Conservation (phyloP, 2,797 vertebrate species). For the Darevskia mixta region DNA sequence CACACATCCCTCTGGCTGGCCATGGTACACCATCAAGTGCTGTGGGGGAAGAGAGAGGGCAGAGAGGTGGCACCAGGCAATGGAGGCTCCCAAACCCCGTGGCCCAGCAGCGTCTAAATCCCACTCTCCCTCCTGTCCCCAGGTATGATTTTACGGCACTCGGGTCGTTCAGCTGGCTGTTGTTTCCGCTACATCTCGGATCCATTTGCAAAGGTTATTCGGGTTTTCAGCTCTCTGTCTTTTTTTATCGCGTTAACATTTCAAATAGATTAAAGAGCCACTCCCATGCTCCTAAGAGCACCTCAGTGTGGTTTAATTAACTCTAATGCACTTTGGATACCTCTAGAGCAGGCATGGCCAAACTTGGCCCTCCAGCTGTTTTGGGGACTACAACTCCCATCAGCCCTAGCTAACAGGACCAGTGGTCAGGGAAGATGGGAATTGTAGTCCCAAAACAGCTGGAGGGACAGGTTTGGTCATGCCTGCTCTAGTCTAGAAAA, state of each 20-base stretch:
- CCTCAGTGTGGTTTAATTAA: not conserved
- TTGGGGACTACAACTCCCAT: too few species aligned
- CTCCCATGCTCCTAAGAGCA: not conserved
- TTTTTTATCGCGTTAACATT: not conserved
- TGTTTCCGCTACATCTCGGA: not conserved
- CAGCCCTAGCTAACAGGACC: too few species aligned
- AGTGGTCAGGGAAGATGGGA: too few species aligned
- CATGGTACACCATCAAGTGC: conserved; percentile 64
- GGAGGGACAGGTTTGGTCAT: too few species aligned
- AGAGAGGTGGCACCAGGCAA: not conserved
- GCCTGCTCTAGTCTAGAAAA: not conserved
- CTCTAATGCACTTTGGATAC: not conserved
- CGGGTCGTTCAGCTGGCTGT: not conserved
- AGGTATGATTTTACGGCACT: too few species aligned
- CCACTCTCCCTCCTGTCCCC: not conserved
- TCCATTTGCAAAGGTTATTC: not conserved
- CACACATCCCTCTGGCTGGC: conserved; percentile 59
- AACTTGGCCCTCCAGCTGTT: too few species aligned
- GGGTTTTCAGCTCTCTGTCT: not conserved
- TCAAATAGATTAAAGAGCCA: not conserved
- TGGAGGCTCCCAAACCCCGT: not conserved
- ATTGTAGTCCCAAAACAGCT: too few species aligned
- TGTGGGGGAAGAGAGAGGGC: not conserved
- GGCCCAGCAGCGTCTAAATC: not conserved
- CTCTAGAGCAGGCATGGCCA: not conserved